These are phyloP conservation scores for Rhinogobius similis DNA, from an alignment of 2,113 vertebrate genomes.

Conservation along the genomic window DNA sequence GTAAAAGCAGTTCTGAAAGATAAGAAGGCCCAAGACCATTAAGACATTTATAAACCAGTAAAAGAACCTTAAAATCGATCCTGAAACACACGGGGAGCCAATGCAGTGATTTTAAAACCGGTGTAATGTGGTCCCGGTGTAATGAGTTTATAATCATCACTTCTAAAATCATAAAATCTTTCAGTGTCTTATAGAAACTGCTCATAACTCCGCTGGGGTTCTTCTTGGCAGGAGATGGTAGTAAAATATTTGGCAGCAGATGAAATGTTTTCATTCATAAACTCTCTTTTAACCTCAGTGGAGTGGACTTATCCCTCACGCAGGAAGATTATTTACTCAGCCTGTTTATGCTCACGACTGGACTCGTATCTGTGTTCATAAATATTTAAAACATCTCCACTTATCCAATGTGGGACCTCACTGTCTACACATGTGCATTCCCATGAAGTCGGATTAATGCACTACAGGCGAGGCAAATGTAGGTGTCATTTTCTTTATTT, in stretches of 20 bases:
- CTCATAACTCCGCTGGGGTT: not conserved
- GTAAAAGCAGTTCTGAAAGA: too few relatives aligned
- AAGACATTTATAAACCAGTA: too few relatives aligned
- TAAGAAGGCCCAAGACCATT: too few relatives aligned
- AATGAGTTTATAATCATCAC: not conserved
- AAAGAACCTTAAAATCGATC: too few relatives aligned
- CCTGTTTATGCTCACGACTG: slow-evolving; percentile 29
- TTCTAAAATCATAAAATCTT: not conserved
- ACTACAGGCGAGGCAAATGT: not conserved
- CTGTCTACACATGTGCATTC: not conserved
- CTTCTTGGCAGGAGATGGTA: slow-evolving; percentile 56
- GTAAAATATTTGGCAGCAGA: slow-evolving; percentile 46
- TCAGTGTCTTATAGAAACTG: not conserved
- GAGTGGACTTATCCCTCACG: slow-evolving; percentile 31
- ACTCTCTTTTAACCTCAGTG: slow-evolving; percentile 18
- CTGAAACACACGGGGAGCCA: too few relatives aligned
- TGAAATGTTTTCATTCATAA: slow-evolving; percentile 57
- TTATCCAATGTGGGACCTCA: not conserved
- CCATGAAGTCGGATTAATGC: not conserved
- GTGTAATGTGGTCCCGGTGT: too few relatives aligned
- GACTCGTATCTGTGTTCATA: slow-evolving; percentile 26
- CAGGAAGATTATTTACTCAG: slow-evolving; percentile 29
- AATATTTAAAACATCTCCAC: slow-evolving; percentile 32
- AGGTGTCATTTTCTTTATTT: not conserved
- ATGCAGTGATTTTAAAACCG: too few relatives aligned